Conservation (phyloP, 2,113 vertebrate species). For the Kryptolebias marmoratus region DNA sequence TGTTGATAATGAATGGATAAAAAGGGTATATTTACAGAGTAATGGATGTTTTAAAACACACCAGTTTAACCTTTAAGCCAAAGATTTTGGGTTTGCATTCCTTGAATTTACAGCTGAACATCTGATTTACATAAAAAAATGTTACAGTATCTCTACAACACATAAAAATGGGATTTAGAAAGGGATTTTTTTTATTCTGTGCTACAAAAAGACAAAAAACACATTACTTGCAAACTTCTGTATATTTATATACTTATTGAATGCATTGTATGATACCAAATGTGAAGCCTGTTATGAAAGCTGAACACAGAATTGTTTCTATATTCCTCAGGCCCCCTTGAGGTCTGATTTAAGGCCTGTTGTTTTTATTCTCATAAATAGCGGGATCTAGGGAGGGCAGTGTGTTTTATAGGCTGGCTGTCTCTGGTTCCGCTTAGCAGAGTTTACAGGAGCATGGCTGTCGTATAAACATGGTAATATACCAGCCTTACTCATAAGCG, state of each 20-base stretch:
- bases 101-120: conserved; percentile 22
- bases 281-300: conserved; percentile 34
- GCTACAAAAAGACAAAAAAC: background rate
- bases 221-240: background rate
- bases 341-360: conserved; percentile 78
- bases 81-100: background rate
- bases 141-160: background rate
- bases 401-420: conserved; percentile 73
- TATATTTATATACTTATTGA: background rate
- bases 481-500: conserved; percentile 69
- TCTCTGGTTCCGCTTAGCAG: conserved; percentile 63
- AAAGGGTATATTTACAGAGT: conserved; percentile 19
- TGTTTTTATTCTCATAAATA: conserved; percentile 80
- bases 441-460: conserved; percentile 75
- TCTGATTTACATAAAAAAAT: background rate
- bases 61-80: conserved; percentile 39
- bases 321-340: conserved; percentile 41
- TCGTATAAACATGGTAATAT: conserved; percentile 82
- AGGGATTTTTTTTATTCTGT: no score
- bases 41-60: conserved; percentile 37
- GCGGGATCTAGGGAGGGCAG: conserved; percentile 59
- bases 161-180: no score
- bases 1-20: background rate
- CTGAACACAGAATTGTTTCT: conserved; percentile 34
- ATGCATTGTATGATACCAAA: conserved; percentile 12